phyloP scores from a whole-genome alignment of 2,113 vertebrate genomes.

The Osmerus mordax region DNA sequence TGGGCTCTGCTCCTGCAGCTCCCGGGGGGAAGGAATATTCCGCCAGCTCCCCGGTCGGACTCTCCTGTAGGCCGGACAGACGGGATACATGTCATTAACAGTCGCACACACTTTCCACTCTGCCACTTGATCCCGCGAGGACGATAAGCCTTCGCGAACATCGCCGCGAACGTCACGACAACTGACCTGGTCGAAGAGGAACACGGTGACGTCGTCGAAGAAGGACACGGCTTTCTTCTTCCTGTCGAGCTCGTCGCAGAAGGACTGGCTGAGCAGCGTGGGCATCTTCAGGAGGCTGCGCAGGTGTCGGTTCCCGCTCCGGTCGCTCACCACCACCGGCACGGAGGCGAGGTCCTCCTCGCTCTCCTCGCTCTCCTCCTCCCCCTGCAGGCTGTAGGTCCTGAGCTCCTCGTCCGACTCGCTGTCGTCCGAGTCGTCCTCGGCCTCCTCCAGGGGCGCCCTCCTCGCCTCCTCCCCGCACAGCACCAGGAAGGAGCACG shows the following conservation, averaged over 20 bases:
- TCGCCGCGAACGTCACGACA: not conserved
- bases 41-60: constrained; percentile 86
- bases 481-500: constrained; percentile 65
- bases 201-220: constrained; percentile 95
- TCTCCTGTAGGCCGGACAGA: constrained; percentile 75
- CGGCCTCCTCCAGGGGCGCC: constrained; percentile 74
- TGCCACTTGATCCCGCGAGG: no score
- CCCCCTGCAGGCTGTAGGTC: constrained; percentile 84
- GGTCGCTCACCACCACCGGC: constrained; percentile 91
- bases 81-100: constrained; percentile 6
- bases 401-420: constrained; percentile 93
- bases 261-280: constrained; percentile 76
- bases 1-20: constrained; percentile 61
- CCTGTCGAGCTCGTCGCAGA: constrained; percentile 85
- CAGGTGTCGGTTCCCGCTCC: constrained; percentile 79
- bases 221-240: constrained; percentile 98
- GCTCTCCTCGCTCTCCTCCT: constrained; percentile 87
- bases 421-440: constrained; percentile 86
- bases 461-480: constrained; percentile 54
- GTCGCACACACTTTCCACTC: not conserved
- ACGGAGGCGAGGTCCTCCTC: constrained; percentile 81
- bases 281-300: constrained; percentile 94
- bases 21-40: constrained; percentile 76
- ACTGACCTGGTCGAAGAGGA: constrained; percentile 97
- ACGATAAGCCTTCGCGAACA: no score